These are phyloP conservation scores for Scelioninae gen. 1 DNA, from an alignment of 2,888 invertebrate species.

Conservation along the genomic window DNA sequence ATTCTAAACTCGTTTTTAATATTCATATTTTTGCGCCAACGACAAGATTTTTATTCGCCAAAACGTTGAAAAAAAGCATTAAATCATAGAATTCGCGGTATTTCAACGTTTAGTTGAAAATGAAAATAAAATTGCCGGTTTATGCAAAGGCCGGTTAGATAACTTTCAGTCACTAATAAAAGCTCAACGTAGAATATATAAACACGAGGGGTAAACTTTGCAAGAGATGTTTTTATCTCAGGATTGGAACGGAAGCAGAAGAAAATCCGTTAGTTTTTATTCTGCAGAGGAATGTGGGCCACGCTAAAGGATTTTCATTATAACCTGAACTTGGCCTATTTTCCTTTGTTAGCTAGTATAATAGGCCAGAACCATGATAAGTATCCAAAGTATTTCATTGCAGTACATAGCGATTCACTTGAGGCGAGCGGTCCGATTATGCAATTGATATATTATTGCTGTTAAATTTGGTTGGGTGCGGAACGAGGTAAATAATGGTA, in stretches of 20 bases:
- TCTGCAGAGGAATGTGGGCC: conserved; percentile 8
- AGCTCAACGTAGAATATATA: no score
- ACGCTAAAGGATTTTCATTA: conserved; percentile 14
- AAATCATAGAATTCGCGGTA: no score
- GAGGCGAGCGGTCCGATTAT: background rate
- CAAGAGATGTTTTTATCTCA: background rate
- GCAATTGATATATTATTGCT: conserved; percentile 16
- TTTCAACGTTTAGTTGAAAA: no score
- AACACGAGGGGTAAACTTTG: background rate
- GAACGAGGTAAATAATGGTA: no score
- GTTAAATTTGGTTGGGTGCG: no score
- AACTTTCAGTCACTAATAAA: no score
- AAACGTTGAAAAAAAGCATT: no score
- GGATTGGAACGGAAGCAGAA: background rate
- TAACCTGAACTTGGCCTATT: conserved; percentile 22
- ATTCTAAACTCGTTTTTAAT: no score
- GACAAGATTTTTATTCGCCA: no score
- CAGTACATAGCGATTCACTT: background rate
- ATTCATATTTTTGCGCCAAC: no score
- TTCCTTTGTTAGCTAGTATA: conserved; percentile 6
- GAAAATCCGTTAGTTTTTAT: conserved; percentile 21
- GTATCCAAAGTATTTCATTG: conserved; percentile 18
- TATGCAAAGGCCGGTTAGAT: no score
- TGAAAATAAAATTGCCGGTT: no score
- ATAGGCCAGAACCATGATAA: conserved; percentile 9